phyloP scores from a whole-genome alignment of 2,888 invertebrate species.

The Drosophila borealis region DNA sequence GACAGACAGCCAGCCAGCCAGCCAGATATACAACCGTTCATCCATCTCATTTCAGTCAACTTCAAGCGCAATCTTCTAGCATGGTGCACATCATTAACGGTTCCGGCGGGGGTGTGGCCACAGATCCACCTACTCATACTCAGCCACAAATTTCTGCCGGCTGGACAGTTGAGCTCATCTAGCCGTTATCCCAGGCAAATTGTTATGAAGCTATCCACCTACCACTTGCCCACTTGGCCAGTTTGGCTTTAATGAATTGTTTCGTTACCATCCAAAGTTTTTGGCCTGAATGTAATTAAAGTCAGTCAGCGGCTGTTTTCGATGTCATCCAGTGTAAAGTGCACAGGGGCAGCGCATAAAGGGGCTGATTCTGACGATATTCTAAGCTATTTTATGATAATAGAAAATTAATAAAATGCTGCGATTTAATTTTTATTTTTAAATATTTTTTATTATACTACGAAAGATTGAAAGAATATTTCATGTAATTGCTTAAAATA shows the following conservation, averaged over 20 bases:
- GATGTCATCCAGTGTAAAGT: not conserved
- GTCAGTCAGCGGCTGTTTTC: conserved; percentile 22
- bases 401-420: too few relatives aligned
- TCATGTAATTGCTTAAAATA: too few relatives aligned
- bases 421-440: too few relatives aligned
- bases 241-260: conserved; percentile 72
- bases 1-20: conserved; percentile 1
- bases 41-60: conserved; percentile 54
- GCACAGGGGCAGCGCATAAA: conserved; percentile 15
- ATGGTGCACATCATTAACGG: conserved; percentile 77
- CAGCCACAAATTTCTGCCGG: not conserved
- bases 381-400: too few relatives aligned
- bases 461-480: too few relatives aligned
- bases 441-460: too few relatives aligned
- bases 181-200: conserved; percentile 41
- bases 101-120: conserved; percentile 51
- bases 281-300: conserved; percentile 61
- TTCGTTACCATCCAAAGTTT: conserved; percentile 40
- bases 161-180: conserved; percentile 50
- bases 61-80: conserved; percentile 69
- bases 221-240: conserved; percentile 20
- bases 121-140: conserved; percentile 28
- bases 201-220: conserved; percentile 39
- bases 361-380: not conserved
- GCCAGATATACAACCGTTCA: conserved; percentile 24